These are phyloP conservation scores for Alsophila aescularia DNA, from an alignment of 2,888 invertebrate species.

Conservation along the genomic window DNA sequence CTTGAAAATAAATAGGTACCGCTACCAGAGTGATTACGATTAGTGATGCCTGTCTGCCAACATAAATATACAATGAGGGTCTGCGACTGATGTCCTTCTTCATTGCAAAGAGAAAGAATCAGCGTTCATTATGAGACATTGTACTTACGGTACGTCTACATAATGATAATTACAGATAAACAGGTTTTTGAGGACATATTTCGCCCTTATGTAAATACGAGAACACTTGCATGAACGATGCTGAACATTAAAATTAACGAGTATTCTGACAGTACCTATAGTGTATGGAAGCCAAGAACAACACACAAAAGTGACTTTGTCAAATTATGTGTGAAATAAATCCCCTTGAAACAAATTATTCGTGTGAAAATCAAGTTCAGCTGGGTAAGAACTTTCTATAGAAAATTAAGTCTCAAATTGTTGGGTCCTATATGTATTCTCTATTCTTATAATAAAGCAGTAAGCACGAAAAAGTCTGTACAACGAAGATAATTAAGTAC, in stretches of 20 bases:
- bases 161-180: background rate
- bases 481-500: no score
- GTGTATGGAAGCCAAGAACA: background rate
- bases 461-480: no score
- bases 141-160: background rate
- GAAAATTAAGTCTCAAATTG: background rate
- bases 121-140: conserved; percentile 3
- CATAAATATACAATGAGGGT: conserved; percentile 9
- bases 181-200: background rate
- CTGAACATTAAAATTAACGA: background rate
- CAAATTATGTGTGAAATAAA: background rate
- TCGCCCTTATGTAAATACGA: background rate
- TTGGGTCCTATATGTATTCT: background rate
- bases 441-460: no score
- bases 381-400: background rate
- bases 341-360: background rate
- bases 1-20: conserved; percentile 13
- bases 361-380: no score
- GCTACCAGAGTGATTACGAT: conserved; percentile 27
- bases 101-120: conserved; percentile 1
- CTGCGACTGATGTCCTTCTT: conserved; percentile 12
- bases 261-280: no score
- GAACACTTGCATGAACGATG: background rate
- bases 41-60: conserved; percentile 22
- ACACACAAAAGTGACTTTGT: background rate